Conservation (phyloP, 1,140 invertebrate genomes). For the Chymomyza costata region DNA sequence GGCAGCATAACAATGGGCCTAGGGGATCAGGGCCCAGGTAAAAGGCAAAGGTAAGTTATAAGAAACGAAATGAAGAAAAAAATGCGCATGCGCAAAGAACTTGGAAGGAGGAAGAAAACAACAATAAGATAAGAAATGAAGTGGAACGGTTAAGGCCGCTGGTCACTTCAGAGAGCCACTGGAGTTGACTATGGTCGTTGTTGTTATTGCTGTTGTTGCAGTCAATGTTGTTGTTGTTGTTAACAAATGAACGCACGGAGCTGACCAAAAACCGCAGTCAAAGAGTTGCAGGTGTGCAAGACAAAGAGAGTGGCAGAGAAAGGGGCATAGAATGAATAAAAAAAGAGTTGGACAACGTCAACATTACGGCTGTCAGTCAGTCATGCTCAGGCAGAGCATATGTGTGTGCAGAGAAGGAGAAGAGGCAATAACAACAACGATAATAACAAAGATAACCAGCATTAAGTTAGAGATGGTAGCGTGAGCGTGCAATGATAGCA, state of each 20-base stretch:
- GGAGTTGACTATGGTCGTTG: not conserved
- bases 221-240: not conserved
- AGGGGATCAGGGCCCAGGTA: too few species aligned
- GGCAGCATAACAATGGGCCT: too few species aligned
- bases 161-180: not conserved
- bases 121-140: slow-evolving; percentile 43
- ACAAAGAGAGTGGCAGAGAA: not conserved
- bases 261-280: slow-evolving; percentile 11
- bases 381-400: slow-evolving; percentile 27
- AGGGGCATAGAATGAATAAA: not conserved
- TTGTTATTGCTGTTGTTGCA: not conserved
- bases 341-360: slow-evolving; percentile 1
- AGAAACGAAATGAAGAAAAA: not conserved
- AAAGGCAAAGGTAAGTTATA: too few species aligned
- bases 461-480: slow-evolving; percentile 1
- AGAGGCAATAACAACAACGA: slow-evolving; percentile 2
- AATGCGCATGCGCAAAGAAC: not conserved
- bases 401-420: slow-evolving; percentile 3
- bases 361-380: slow-evolving; percentile 37
- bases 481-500: not conserved
- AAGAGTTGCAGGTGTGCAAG: slow-evolving; percentile 23
- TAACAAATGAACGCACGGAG: slow-evolving; percentile 16
- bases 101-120: slow-evolving; percentile 37
- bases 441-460: slow-evolving; percentile 14
- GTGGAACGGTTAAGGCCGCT: slow-evolving; percentile 31